Conservation (phyloP, 2,797 vertebrate species). For the Acrossocheilus wenchowensis region DNA sequence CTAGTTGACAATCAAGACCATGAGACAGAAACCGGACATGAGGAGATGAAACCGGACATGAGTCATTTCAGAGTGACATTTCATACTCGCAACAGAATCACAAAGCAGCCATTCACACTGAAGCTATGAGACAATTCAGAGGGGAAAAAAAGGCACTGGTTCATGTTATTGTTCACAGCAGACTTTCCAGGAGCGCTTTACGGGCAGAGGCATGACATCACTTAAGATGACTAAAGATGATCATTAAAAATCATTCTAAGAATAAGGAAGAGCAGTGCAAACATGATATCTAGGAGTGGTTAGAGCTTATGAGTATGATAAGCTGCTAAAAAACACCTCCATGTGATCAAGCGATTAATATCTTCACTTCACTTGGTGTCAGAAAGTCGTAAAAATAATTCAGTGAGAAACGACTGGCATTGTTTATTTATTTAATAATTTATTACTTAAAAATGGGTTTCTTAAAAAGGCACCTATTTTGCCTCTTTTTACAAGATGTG, state of each 20-base stretch:
- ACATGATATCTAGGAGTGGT: background rate
- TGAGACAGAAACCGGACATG: background rate
- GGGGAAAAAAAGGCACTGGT: background rate
- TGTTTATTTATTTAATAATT: background rate
- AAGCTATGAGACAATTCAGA: background rate
- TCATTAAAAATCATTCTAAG: background rate
- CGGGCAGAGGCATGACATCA: constrained; percentile 3
- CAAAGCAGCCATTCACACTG: background rate
- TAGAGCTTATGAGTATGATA: background rate
- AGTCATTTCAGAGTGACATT: constrained; percentile 1
- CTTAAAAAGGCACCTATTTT: too few species aligned
- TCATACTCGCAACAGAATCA: background rate
- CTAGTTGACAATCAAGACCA: background rate
- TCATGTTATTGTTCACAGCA: constrained; percentile 9
- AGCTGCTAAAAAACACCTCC: background rate
- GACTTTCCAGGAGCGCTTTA: constrained; percentile 34
- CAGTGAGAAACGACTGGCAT: background rate
- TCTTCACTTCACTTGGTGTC: background rate
- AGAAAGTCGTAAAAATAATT: background rate
- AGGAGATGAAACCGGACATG: constrained; percentile 1
- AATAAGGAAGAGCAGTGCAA: constrained; percentile 12
- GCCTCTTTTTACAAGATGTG: too few species aligned
- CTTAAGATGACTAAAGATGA: background rate
- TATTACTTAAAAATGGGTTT: too few species aligned
- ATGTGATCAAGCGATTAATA: background rate